Conservation (phyloP, 2,113 vertebrate genomes). For the Macaca nemestrina region DNA sequence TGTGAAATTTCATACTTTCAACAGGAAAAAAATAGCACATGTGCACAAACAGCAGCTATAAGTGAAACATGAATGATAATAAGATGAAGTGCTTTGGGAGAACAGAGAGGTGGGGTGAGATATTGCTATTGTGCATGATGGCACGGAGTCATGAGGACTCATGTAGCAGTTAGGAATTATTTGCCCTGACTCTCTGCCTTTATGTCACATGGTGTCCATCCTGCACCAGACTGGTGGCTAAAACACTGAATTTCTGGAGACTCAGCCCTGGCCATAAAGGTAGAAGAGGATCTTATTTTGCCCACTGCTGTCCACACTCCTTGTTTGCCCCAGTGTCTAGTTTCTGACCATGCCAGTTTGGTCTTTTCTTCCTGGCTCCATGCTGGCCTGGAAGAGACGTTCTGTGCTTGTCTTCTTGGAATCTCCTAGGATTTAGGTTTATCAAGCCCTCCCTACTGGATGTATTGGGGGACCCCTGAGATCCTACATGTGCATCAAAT, state of each 20-base stretch:
- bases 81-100: neutral
- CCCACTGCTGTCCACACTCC: neutral
- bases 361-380: neutral
- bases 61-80: neutral
- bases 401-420: neutral
- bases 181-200: neutral
- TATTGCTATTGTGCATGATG: neutral
- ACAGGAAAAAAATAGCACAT: constrained; percentile 4
- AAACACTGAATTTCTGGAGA: neutral
- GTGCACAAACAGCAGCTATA: neutral
- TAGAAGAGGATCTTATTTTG: neutral
- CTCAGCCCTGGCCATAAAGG: neutral
- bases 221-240: neutral
- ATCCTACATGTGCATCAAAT: neutral
- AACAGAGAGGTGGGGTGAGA: neutral
- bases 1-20: constrained; percentile 57
- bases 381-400: neutral
- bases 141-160: neutral
- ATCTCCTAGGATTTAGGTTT: neutral
- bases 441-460: neutral
- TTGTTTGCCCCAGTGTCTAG: neutral
- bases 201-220: neutral
- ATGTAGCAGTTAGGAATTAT: neutral
- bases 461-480: neutral
- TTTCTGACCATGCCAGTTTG: neutral